These are phyloP conservation scores for Girardia tigrina DNA, from an alignment of 2,888 invertebrate genomes.

Conservation along the genomic window DNA sequence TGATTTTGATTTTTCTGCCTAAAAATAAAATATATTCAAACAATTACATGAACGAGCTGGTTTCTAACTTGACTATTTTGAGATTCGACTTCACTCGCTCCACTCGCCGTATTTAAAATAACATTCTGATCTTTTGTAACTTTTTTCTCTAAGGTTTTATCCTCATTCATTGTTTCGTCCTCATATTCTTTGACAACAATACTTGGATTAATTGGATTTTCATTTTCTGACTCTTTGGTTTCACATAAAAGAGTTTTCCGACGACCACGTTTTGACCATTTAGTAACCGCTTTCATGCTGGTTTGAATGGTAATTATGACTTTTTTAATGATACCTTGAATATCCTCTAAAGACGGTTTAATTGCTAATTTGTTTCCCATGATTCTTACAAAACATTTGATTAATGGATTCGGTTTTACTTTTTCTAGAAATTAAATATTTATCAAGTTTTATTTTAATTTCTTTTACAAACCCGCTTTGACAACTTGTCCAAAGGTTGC, in stretches of 20 bases:
- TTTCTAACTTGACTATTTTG: slow-evolving; percentile 44
- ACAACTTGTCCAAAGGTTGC: background rate
- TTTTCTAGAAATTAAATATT: slow-evolving; percentile 48
- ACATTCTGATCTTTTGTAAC: background rate
- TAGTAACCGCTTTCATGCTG: slow-evolving; percentile 60
- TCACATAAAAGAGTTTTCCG: slow-evolving; percentile 23
- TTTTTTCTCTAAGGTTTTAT: background rate
- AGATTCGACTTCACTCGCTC: slow-evolving; percentile 68
- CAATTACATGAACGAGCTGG: background rate
- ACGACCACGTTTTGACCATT: slow-evolving; percentile 65
- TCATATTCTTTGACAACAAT: background rate
- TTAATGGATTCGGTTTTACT: slow-evolving; percentile 55
- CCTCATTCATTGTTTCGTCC: background rate
- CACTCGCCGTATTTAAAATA: slow-evolving; percentile 48
- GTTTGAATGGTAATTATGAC: slow-evolving; percentile 60
- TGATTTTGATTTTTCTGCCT: background rate
- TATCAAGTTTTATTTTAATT: background rate
- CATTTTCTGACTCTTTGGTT: background rate
- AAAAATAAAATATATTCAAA: background rate
- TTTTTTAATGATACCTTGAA: slow-evolving; percentile 59
- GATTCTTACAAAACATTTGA: slow-evolving; percentile 56
- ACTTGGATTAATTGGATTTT: background rate
- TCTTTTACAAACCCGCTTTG: background rate
- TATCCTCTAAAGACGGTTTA: slow-evolving; percentile 57
- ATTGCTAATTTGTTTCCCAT: slow-evolving; percentile 43